Base-by-base conservation (phyloP, 2,797 vertebrate genomes). In the Setipinna tenuifilis region DNA sequence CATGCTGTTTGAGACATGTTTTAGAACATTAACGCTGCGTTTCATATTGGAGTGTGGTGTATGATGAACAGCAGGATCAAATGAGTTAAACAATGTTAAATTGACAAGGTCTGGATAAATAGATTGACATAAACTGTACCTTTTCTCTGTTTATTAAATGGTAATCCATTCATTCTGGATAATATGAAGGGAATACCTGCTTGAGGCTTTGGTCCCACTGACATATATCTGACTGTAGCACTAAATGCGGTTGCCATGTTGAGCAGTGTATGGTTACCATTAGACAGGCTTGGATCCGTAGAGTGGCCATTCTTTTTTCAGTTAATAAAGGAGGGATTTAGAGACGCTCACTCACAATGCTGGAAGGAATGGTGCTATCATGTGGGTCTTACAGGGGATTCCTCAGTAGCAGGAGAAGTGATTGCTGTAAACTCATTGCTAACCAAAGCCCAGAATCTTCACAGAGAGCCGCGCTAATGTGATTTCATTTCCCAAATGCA, bases 401-500 rank as follows among this genome's bases (percentile, higher is more conserved):
- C 71, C 59, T 58, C 44, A 58, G 71, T 78, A 21, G 16, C 71
- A 31, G 68, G 68, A 41, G 71, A 41, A 21, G 71, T 78, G 71
- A 78, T 78, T 41, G 71, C 71, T 44, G 71, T 78, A 44, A 44
- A 78, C 57, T 9, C 75, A 3, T 21, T 80, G 83, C 46, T 57
- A 78, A 7, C 35, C 31, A 50, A 81, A 86, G 88, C 83, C 83
- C 86, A 84, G 80, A 46, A 83, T 82, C 86, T 84, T 62, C 61
- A 89, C 86, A 54, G 31, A 82, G 82, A 83, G 83, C 44, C 28
- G 0, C 41, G 50, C 17, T 88, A 89, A 91, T 91, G 87, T 48
- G 61, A 89, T 86, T 89, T 86, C 75, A 83, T 86, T 91, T 86
- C 89, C 89, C 90, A 89, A 88, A 68, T 84, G 83, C 78, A 87